Base-by-base conservation (phyloP, 1,140 invertebrate genomes). In the Hycleus phaleratus region DNA sequence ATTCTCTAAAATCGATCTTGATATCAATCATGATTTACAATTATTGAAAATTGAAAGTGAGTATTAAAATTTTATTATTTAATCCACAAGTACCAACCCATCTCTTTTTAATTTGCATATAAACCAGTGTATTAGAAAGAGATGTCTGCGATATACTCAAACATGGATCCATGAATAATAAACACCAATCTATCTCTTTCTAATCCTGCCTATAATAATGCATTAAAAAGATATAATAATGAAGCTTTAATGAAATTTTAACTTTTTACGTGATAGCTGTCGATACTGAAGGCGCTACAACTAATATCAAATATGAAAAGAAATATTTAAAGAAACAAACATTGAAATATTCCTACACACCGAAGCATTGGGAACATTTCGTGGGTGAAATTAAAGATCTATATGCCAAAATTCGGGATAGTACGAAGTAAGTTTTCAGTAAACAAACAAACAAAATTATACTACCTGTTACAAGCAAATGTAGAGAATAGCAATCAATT, bases 11-110 rank as follows among this genome's bases (percentile, higher is more conserved):
- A 80, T 77, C 72, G 75, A 74, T 74, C 73, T 81, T 42, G 76
- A 73, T 64, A 80, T 86, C 58, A 85, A 85, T 68, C 82, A 85
- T 72, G 78, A 81, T 52, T 73, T 86, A 60, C 74, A 79, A 63
- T 68, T 87, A 7, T 72, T 81, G 38, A 78, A 82, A 65, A 78
- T 87, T 66, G 79, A 85, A 77, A 82, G 85, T 86, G 78, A 79
- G 79, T 78, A 56, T 44, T 8, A 9, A 9, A 38, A 47, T 43
- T 18, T 26, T 55, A n/a, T 12, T 7, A 54, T 44, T 18, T n/a
- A 26, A 1, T 18, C 18, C 18, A 18, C 18, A 18, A 18, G 18
- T 18, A 18, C 1, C 18, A 18, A 18, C 18, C 18, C 18, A 18
- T 18, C 18, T 6, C 45, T 9, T 26, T 12, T 55, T 32, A 47